phyloP scores from a whole-genome alignment of 2,888 invertebrate genomes.

The Beris chalybata region DNA sequence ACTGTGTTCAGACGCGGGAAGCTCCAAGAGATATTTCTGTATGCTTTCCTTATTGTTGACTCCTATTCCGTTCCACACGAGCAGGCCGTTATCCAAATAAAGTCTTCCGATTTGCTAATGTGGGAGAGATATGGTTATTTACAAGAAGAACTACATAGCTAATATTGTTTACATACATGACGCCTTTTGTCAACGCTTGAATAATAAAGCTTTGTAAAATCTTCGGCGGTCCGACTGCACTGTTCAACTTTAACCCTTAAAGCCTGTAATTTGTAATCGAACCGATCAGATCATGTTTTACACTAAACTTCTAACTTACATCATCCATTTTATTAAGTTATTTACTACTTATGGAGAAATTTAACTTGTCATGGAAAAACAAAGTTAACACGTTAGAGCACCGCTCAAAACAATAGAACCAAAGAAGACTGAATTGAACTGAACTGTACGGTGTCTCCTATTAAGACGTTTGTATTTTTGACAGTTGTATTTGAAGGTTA shows the following conservation, averaged over 20 bases:
- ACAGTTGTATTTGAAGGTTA: too few relatives aligned
- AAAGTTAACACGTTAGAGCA: too few relatives aligned
- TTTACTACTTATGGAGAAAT: too few relatives aligned
- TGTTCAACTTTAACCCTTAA: constrained; percentile 71
- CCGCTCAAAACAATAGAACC: too few relatives aligned
- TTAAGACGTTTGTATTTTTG: too few relatives aligned
- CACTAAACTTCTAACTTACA: constrained; percentile 4
- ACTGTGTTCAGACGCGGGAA: constrained; percentile 79
- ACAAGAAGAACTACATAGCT: neutral
- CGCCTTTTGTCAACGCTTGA: constrained; percentile 84
- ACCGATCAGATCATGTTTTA: neutral
- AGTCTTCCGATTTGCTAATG: constrained; percentile 72
- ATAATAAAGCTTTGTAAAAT: constrained; percentile 88
- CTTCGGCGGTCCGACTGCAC: constrained; percentile 83
- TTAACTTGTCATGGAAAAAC: too few relatives aligned
- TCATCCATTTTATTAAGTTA: constrained; percentile 9
- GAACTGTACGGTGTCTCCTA: too few relatives aligned
- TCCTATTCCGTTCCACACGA: constrained; percentile 93
- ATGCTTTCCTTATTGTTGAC: constrained; percentile 79
- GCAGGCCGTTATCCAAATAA: constrained; percentile 79
- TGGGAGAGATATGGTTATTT: neutral
- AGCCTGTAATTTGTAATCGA: constrained; percentile 60
- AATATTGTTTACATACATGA: constrained; percentile 62
- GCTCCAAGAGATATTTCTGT: constrained; percentile 79
- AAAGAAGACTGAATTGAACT: too few relatives aligned